These are phyloP conservation scores for Achatina immaculata DNA, from an alignment of 1,140 invertebrate species.

Conservation along the genomic window DNA sequence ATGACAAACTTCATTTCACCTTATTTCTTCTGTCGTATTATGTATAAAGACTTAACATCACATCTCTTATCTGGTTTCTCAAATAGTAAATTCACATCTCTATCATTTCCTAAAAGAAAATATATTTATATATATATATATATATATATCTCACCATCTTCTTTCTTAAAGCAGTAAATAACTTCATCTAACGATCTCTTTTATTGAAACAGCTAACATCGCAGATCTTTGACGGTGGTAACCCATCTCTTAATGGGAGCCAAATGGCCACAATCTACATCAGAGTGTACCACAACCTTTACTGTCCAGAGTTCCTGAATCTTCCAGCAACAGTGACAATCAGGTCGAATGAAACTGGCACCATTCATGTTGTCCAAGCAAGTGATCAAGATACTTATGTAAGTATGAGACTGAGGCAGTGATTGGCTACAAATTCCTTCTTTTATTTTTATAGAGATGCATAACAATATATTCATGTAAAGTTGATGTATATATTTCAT, in stretches of 20 bases:
- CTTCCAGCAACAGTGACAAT: constrained; percentile 41
- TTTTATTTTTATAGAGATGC: background rate
- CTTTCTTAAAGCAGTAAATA: too few species aligned
- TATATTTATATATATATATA: too few species aligned
- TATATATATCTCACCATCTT: too few species aligned
- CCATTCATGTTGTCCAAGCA: constrained; percentile 75
- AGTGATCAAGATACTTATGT: constrained; percentile 51
- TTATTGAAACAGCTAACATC: constrained; percentile 18
- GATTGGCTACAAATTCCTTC: background rate
- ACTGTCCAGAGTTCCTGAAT: constrained; percentile 31
- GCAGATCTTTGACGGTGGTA: constrained; percentile 48
- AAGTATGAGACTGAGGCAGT: constrained; percentile 21
- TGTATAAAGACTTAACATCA: too few species aligned
- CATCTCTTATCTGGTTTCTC: too few species aligned
- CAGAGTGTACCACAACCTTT: constrained; percentile 11
- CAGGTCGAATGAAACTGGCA: constrained; percentile 14
- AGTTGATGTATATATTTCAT: background rate
- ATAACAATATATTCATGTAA: background rate
- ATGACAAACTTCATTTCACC: too few species aligned
- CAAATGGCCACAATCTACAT: constrained; percentile 34
- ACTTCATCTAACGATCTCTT: too few species aligned
- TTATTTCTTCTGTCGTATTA: too few species aligned
- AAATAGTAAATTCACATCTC: too few species aligned
- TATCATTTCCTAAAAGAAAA: too few species aligned
- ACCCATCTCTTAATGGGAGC: constrained; percentile 41